phyloP scores from a whole-genome alignment of 2,113 vertebrate genomes.

The Channa maculata region DNA sequence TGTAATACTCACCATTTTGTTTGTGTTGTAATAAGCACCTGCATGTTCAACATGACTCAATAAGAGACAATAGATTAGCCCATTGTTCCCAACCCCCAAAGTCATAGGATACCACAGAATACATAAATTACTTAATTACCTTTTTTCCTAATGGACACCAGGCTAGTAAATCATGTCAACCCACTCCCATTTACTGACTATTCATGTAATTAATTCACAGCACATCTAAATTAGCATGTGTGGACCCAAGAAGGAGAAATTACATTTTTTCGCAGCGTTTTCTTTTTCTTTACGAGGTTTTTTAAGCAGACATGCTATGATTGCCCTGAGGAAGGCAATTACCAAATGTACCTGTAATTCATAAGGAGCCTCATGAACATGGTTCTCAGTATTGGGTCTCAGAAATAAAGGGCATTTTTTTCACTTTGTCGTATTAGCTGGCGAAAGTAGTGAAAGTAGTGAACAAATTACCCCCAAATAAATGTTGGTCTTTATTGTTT shows the following conservation, averaged over 20 bases:
- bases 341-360: conserved; percentile 27
- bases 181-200: conserved; percentile 44
- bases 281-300: conserved; percentile 6
- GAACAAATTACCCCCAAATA: background rate
- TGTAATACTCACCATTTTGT: no score
- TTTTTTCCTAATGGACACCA: conserved; percentile 42
- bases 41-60: no score
- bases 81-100: conserved; percentile 37
- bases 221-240: conserved; percentile 65
- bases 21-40: no score
- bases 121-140: conserved; percentile 27
- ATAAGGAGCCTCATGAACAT: conserved; percentile 21
- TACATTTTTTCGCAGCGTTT: conserved; percentile 23
- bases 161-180: conserved; percentile 64
- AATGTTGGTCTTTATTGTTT: no score
- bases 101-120: conserved; percentile 11
- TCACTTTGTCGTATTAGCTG: background rate
- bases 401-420: background rate
- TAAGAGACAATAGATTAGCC: conserved; percentile 13
- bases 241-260: conserved; percentile 38
- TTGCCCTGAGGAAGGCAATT: conserved; percentile 27
- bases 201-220: conserved; percentile 62
- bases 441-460: background rate
- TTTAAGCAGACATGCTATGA: conserved; percentile 16
- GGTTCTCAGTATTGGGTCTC: background rate